Conservation (phyloP, 2,888 invertebrate genomes). For the Stomorhina lunata region DNA sequence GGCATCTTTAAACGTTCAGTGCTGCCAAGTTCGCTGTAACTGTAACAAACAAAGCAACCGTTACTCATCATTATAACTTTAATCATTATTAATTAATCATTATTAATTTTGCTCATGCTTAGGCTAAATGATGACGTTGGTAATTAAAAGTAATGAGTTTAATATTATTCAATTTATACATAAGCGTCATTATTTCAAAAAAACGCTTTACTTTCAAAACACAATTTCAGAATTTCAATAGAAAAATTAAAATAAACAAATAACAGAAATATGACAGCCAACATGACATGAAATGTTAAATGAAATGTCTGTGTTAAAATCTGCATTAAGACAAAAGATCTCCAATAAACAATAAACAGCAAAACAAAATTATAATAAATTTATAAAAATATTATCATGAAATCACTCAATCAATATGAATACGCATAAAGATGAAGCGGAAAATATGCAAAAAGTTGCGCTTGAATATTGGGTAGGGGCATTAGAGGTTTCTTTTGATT, state of each 20-base stretch:
- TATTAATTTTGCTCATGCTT: too few species aligned
- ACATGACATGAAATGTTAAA: neutral
- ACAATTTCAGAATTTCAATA: neutral
- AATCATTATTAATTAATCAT: neutral
- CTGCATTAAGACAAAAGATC: neutral
- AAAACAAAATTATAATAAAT: neutral
- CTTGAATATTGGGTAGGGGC: too few species aligned
- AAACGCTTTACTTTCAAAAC: neutral
- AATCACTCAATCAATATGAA: neutral
- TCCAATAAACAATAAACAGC: neutral
- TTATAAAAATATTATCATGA: neutral
- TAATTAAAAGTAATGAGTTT: neutral
- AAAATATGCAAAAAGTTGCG: too few species aligned
- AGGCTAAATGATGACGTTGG: neutral
- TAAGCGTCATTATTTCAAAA: slow-evolving; percentile 16
- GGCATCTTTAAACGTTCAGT: too few species aligned
- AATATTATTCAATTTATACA: slow-evolving; percentile 2
- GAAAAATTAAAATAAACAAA: too few species aligned
- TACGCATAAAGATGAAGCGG: neutral
- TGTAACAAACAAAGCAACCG: too few species aligned
- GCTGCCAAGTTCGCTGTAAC: too few species aligned
- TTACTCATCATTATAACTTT: slow-evolving; percentile 10
- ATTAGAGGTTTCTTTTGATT: too few species aligned
- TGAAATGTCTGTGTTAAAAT: too few species aligned
- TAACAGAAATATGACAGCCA: neutral